A percentile compares a stretch with the other conserved stretches of the same genome.
These are phyloP conservation scores for Sturnus vulgaris DNA, from an alignment of 2,113 vertebrate genomes.

Conservation along the genomic window DNA sequence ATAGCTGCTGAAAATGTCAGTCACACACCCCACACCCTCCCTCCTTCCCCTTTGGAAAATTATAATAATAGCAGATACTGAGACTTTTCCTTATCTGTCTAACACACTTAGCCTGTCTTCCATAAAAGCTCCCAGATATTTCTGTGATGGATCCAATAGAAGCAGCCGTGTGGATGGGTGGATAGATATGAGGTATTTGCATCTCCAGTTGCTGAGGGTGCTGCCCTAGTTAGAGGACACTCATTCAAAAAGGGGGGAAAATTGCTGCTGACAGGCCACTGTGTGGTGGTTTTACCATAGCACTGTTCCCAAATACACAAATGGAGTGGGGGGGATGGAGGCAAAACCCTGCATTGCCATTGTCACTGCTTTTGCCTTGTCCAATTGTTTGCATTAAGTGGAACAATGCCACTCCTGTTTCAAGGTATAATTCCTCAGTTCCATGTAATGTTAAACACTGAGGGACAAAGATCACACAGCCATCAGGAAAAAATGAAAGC, in stretches of 20 bases:
- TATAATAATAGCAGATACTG: not conserved
- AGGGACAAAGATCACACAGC: not conserved
- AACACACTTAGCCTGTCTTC: not conserved
- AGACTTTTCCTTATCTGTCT: not conserved
- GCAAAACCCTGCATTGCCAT: not conserved
- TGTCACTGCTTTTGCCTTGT: not conserved
- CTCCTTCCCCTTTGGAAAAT: not conserved
- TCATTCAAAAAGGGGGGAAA: not conserved
- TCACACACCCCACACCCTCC: not conserved
- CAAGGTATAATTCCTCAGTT: not conserved
- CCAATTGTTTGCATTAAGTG: not conserved
- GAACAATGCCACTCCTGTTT: not conserved
- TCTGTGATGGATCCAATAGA: not conserved
- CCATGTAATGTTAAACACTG: not conserved
- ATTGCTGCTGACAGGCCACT: not conserved
- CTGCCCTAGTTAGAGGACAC: not conserved
- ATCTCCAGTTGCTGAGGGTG: not conserved
- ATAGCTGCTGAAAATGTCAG: not conserved
- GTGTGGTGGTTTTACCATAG: not conserved
- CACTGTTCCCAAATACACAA: not conserved
- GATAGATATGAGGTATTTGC: not conserved
- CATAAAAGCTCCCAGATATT: not conserved
- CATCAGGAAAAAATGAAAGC: not conserved
- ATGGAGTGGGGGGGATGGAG: accelerated
- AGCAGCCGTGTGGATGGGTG: not conserved